Base-by-base conservation (phyloP, 2,888 invertebrate species). In the Meliscaeva auricollis region DNA sequence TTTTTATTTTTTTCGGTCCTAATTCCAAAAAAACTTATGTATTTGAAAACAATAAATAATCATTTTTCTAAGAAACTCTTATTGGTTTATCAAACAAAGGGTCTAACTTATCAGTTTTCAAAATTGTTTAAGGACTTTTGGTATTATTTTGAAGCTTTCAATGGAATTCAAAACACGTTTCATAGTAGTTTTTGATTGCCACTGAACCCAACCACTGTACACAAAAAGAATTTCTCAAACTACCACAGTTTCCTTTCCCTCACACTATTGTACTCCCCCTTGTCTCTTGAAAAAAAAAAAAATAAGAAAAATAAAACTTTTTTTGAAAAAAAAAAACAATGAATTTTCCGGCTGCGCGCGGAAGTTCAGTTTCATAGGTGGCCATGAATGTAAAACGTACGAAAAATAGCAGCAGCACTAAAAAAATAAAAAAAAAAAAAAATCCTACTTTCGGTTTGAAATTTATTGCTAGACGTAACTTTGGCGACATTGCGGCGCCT, bases 321-420 rank as follows among this genome's bases (percentile, higher is more conserved):
- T n/a, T n/a, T n/a, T n/a, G n/a, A 79, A 70, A 73, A 81, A 30
- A 85, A 81, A 85, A 73, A 73, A 17, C 76, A 81, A 72, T 76
- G 85, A 85, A 85, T 85, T 85, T 85, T 85, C 85, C 85, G 85
- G 85, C 77, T 85, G 85, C 85, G 76, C 85, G 85, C 85, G 81
- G 85, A 85, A 85, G 81, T 81, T 85, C 76, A 81, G 76, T 77
- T 81, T 69, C 81, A 72, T 81, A 85, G 85, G 85, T 85, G 85
- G 85, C 81, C 85, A 81, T 85, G 85, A 85, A 85, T 85, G 76
- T 81, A 73, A 85, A 81, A 85, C 62, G 72, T 81, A 80, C 52
- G 56, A 62, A 44, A n/a, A 48, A 32, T 48, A 73, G 35, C 22
- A 22, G 44, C 58, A 38, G 22, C 20, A 44, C 46, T 7, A 44